phyloP scores from a whole-genome alignment of 2,113 vertebrate genomes.

The Labeo catla region DNA sequence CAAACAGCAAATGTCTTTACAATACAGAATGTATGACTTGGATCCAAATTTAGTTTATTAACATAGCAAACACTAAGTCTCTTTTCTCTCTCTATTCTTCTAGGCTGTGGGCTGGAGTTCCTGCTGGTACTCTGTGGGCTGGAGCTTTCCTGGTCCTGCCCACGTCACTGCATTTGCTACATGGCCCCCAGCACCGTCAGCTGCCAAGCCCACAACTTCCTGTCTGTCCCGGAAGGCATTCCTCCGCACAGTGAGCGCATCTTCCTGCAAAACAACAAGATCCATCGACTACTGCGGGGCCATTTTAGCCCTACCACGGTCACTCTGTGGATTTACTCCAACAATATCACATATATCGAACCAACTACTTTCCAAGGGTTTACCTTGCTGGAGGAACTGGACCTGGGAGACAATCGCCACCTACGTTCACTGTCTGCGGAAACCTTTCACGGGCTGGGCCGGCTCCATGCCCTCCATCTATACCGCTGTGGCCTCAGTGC shows the following conservation, averaged over 20 bases:
- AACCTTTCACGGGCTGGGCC: constrained; percentile 92
- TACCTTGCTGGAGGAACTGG: constrained; percentile 90
- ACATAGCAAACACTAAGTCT: constrained; percentile 17
- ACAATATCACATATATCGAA: constrained; percentile 96
- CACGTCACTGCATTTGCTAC: constrained; percentile 95
- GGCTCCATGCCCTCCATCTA: constrained; percentile 92
- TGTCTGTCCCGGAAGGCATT: constrained; percentile 91
- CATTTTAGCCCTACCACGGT: constrained; percentile 93
- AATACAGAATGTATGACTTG: not conserved
- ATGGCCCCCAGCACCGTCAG: constrained; percentile 93
- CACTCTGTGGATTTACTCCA: constrained; percentile 98
- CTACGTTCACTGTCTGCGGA: constrained; percentile 89
- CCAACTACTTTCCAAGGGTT: constrained; percentile 93
- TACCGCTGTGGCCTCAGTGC: constrained; percentile 92
- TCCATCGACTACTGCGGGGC: constrained; percentile 86
- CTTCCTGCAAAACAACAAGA: constrained; percentile 98
- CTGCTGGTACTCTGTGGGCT: constrained; percentile 91
- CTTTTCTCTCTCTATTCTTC: constrained; percentile 9
- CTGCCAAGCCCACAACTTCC: constrained; percentile 97
- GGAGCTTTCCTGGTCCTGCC: constrained; percentile 84
- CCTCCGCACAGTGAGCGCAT: constrained; percentile 93
- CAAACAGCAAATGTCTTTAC: not conserved
- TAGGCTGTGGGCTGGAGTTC: constrained; percentile 89
- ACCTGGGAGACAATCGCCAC: constrained; percentile 96
- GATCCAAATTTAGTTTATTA: not conserved